Base-by-base conservation (phyloP, 2,113 vertebrate genomes). In the Apteryx owenii region DNA sequence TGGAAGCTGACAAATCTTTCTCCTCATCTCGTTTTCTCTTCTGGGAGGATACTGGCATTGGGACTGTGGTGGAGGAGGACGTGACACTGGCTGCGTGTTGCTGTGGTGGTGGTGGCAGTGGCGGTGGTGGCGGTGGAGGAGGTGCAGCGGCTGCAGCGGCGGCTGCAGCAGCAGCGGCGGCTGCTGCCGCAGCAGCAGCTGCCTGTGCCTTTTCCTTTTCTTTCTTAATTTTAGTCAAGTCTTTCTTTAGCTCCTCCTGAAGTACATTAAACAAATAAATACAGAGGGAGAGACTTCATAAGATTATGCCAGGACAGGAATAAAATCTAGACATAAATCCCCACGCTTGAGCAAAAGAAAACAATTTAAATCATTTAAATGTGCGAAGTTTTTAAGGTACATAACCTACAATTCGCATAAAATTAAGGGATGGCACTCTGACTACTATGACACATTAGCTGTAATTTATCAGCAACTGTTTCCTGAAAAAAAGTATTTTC, bases 21-120 rank as follows among this genome's bases (percentile, higher is more conserved):
- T 99, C 99, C 58, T 99, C 99, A 7, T 99, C 99, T 53, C 99
- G 97, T 97, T 99, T 99, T 71, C 99, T 99, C 96, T 99, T 99
- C 89, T 99, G 99, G 84, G 98, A 98, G 86, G 98, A 93, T 4
- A 88, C 83, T 23, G 97, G 97, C 93, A 94, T 77, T 2, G 97
- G 93, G 88, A 97, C 78, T 1, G 96, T 90, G 71, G 98, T 89
- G 44, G 97, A 93, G 65, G 95, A 96, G 91, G 98, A 97, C 44
- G 98, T 98, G 85, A 98, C 88, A 2, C 97, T 97, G 31, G 96
- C 95, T 86, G 93, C 75, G 1, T 40, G 97, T 4, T 81, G 56
- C n/a, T 85, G 98, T 5, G 93, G 98, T 0, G 96, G 89, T 0
- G 96, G 86, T 9, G 94, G 95, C 0, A 84, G 91, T 2, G 97